These are phyloP conservation scores for Leptinotarsa texana DNA, from an alignment of 1,140 invertebrate genomes.

Conservation along the genomic window DNA sequence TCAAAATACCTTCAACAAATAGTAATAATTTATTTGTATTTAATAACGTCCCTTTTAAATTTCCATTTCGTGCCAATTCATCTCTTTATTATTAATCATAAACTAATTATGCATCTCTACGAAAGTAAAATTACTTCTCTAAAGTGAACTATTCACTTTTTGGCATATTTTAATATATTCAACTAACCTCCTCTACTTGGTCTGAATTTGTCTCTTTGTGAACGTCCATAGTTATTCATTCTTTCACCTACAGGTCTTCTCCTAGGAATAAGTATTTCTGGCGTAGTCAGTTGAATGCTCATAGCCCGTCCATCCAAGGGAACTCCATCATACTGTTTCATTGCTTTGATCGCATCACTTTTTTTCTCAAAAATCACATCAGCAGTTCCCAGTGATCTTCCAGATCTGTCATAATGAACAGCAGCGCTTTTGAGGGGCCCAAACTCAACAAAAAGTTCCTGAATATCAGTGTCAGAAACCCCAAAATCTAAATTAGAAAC, in stretches of 20 bases:
- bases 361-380: slow-evolving; percentile 94
- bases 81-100: not conserved
- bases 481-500: slow-evolving; percentile 97
- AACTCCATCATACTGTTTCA: slow-evolving; percentile 98
- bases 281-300: slow-evolving; percentile 90
- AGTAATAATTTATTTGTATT: not conserved
- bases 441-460: slow-evolving; percentile 97
- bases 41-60: not conserved
- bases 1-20: too few species aligned
- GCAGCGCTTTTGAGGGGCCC: slow-evolving; percentile 90
- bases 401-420: slow-evolving; percentile 96
- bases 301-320: slow-evolving; percentile 94
- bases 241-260: slow-evolving; percentile 36
- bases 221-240: slow-evolving; percentile 41
- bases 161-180: not conserved
- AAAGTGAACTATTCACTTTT: not conserved
- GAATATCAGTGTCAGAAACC: slow-evolving; percentile 93
- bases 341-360: slow-evolving; percentile 90
- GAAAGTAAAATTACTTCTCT: not conserved
- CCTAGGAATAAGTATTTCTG: slow-evolving; percentile 61
- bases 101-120: not conserved
- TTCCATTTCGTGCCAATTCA: not conserved
- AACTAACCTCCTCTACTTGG: slow-evolving; percentile 44
- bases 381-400: slow-evolving; percentile 91
- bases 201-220: slow-evolving; percentile 41